These are phyloP conservation scores for Leptinotarsa peninsularis DNA, from an alignment of 2,888 invertebrate genomes.

Conservation along the genomic window DNA sequence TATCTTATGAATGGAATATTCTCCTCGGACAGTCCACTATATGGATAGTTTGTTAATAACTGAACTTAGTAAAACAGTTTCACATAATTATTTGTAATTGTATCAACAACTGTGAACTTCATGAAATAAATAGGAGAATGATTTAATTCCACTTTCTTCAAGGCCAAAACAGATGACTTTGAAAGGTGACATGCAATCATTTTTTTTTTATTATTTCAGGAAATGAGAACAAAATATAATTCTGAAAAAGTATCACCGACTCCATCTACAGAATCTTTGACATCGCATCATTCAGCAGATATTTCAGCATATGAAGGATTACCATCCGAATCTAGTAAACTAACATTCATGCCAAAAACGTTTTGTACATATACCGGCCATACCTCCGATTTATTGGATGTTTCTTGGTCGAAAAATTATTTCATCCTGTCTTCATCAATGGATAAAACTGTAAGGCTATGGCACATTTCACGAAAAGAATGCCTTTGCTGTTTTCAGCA, in stretches of 20 bases:
- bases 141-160: too few species aligned
- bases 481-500: conserved; percentile 99
- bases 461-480: conserved; percentile 97
- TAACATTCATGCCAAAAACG: conserved; percentile 88
- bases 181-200: too few species aligned
- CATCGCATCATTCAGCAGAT: conserved; percentile 80
- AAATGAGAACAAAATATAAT: conserved; percentile 95
- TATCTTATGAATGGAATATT: too few species aligned
- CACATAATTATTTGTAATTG: too few species aligned
- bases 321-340: conserved; percentile 70
- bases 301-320: conserved; percentile 72
- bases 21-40: too few species aligned
- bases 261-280: conserved; percentile 91
- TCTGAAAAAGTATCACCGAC: conserved; percentile 93
- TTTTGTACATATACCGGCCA: conserved; percentile 95
- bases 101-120: too few species aligned
- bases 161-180: too few species aligned
- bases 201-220: conserved; percentile 67
- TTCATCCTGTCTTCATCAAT: conserved; percentile 97
- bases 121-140: too few species aligned
- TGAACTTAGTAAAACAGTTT: too few species aligned
- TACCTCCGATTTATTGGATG: conserved; percentile 94
- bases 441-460: conserved; percentile 97
- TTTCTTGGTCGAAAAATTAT: conserved; percentile 99
- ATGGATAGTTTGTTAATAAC: too few species aligned